Percentiles rank a stretch among this genome's conserved stretches.
phyloP scores from a whole-genome alignment of 2,113 vertebrate genomes.

The Phyllostomus discolor region DNA sequence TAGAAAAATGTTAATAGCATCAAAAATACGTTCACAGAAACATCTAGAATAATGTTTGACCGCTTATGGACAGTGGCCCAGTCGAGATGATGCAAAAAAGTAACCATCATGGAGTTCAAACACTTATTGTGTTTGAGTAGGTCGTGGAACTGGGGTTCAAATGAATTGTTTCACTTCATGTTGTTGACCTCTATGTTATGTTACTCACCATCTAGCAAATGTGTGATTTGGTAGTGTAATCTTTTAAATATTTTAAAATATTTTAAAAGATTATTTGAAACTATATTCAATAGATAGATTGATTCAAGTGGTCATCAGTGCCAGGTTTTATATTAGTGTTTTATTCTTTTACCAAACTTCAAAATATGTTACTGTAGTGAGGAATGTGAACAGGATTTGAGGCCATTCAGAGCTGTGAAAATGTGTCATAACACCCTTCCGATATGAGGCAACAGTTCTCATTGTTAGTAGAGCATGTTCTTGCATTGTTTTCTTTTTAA shows the following conservation, averaged over 20 bases:
- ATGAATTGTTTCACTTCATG: background rate
- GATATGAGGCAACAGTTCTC: background rate
- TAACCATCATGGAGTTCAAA: background rate
- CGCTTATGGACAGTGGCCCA: background rate
- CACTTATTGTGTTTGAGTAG: too few relatives aligned
- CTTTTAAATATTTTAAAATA: background rate
- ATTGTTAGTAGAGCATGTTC: background rate
- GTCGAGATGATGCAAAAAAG: background rate
- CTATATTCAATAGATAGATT: background rate
- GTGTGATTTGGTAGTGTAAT: background rate
- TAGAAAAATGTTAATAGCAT: background rate
- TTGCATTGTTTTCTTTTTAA: background rate
- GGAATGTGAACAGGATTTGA: background rate
- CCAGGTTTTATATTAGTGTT: background rate
- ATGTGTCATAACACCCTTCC: background rate
- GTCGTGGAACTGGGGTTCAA: background rate
- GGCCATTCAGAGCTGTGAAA: background rate
- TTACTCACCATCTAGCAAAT: background rate
- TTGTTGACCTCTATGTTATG: background rate
- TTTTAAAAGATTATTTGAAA: constrained; percentile 1
- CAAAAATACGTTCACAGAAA: background rate
- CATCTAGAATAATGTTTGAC: background rate
- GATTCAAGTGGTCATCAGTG: background rate
- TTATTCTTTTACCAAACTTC: background rate
- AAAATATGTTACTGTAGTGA: background rate